Evolutionary conservation across 2,888 invertebrate species (phyloP), one percentile per base, ranked within the genome.

Genomic region (Melipona bicolor): DNA sequence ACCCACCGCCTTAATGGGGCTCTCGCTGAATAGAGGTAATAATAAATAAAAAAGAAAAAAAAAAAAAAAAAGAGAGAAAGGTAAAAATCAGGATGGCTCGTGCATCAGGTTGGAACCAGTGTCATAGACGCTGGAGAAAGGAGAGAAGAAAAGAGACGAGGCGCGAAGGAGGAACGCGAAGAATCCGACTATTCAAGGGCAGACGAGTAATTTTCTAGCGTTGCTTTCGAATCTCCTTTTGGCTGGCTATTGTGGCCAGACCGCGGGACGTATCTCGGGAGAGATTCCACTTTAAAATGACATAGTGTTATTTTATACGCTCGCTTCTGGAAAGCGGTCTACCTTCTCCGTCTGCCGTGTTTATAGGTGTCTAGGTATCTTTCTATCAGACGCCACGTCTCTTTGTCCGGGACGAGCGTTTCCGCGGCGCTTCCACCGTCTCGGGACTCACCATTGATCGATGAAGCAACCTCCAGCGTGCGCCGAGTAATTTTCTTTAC

Each of bases 261-360:
- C 89, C 77, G 79, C 88, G 86, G 90, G 90, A 85, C 78, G 79
- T 81, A 80, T 59, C 82, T 68, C 50, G 73, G 79, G 0, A 43
- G 43, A 80, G 80, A 83, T 81, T 71, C 86, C 73, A 79, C 81
- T 70, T 84, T 69, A 67, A 81, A 87, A 87, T 89, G 89, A 91
- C 81, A 81, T 89, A 91, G 88, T 87, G 91, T 90, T 87, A 91
- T 91, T 91, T 91, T 91, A 91, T 91, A 88, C 91, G 77, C 84
- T 81, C 87, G 90, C 87, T 82, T 77, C 75, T 78, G 76, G 69
- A 76, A 21, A 78, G 59, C 32, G 64, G 21, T 13, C 5, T 19
- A 19, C 11, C 21, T 5, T 13, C 27, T 64, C 77, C 64, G 4
- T 21, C 62, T n/a, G 24, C 68, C 15, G 54, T 59, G 78, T 74